Percentiles rank a stretch among this genome's conserved stretches.
Conservation (phyloP, 2,797 vertebrate genomes). For the Nyctalus aviator region DNA sequence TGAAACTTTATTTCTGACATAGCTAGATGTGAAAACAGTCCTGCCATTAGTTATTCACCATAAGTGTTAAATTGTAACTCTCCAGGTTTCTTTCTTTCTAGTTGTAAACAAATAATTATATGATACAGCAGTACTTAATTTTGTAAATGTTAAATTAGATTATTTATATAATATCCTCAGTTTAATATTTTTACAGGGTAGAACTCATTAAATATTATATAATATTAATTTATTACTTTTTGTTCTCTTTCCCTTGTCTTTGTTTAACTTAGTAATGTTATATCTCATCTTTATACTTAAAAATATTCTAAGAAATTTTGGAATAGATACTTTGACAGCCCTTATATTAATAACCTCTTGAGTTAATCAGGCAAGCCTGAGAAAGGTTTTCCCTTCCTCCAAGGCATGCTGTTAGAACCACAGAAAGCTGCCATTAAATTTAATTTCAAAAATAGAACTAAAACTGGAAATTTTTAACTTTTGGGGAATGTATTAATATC, state of each 20-base stretch:
- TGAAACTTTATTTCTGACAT: not conserved
- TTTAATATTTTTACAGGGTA: not conserved
- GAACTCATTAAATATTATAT: not conserved
- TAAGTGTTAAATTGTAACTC: not conserved
- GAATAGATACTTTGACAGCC: not conserved
- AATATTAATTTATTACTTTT: not conserved
- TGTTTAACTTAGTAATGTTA: not conserved
- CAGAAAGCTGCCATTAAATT: constrained; percentile 11
- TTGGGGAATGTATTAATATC: not conserved
- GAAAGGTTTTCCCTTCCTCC: not conserved
- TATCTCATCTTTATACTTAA: not conserved
- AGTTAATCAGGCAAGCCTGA: not conserved
- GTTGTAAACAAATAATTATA: not conserved
- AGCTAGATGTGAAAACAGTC: not conserved
- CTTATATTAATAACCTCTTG: not conserved
- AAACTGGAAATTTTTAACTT: not conserved
- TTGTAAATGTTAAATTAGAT: not conserved
- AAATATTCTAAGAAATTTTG: constrained; percentile 3
- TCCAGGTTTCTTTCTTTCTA: not conserved
- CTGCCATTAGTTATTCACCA: not conserved
- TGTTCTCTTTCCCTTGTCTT: not conserved
- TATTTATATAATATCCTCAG: not conserved
- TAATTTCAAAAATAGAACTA: not conserved
- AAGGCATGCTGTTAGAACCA: not conserved
- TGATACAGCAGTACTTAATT: not conserved